Percentiles rank a stretch among this genome's conserved stretches.
Evolutionary conservation across 2,797 vertebrate species (phyloP).

Genomic region (Austrolebias charrua): DNA sequence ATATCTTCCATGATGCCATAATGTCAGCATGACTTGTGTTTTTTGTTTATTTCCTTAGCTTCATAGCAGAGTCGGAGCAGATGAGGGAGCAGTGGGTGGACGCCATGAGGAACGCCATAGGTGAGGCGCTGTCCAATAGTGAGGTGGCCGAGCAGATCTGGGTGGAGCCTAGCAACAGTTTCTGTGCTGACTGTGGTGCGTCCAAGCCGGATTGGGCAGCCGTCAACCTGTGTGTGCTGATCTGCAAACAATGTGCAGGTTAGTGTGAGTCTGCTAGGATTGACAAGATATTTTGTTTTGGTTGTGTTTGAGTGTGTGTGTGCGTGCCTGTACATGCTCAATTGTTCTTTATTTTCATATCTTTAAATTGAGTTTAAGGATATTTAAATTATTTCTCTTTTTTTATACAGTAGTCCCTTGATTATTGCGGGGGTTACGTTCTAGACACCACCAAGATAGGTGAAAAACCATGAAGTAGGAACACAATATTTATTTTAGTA

Average conservation of each 20-base stretch:
- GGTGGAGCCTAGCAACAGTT: constrained; percentile 82
- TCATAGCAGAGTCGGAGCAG: constrained; percentile 86
- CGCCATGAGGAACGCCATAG: constrained; percentile 86
- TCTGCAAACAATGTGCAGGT: constrained; percentile 95
- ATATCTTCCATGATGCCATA: too few species aligned
- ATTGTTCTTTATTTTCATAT: constrained; percentile 55
- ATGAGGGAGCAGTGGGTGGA: constrained; percentile 90
- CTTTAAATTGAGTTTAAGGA: constrained; percentile 51
- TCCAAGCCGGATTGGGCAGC: constrained; percentile 91
- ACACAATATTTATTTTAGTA: too few species aligned
- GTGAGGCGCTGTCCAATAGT: constrained; percentile 87
- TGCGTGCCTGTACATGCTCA: too few species aligned
- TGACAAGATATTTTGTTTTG: neutral
- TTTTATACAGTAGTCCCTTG: too few species aligned
- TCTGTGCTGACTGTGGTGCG: constrained; percentile 87
- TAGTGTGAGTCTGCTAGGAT: constrained; percentile 21
- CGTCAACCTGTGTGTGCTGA: constrained; percentile 92
- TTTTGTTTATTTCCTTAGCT: constrained; percentile 76
- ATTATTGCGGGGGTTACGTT: too few species aligned
- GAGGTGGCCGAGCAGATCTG: constrained; percentile 90
- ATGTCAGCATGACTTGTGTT: too few species aligned
- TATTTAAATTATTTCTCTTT: neutral
- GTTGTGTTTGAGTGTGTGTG: neutral
- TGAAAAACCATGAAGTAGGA: too few species aligned
- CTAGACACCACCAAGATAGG: too few species aligned